A percentile compares a stretch with the other conserved stretches of the same genome.
Evolutionary conservation across 2,797 vertebrate species (phyloP).

Genomic region (Acrocephalus scirpaceus): DNA sequence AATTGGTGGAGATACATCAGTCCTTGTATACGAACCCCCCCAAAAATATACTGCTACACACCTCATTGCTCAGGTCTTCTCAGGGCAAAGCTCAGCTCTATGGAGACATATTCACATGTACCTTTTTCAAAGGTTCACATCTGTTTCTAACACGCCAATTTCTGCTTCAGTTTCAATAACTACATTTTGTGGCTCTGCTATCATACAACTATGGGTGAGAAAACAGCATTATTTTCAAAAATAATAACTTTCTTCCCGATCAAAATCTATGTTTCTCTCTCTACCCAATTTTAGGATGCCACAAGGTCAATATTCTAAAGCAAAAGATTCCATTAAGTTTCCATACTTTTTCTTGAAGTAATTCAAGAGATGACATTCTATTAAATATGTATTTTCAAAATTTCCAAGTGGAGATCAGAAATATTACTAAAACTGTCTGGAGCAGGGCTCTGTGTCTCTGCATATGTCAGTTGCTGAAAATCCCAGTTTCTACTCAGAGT

Average conservation of each 20-base stretch:
- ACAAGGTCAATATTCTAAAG: slow-evolving; percentile 3
- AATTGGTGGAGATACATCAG: background rate
- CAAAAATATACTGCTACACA: background rate
- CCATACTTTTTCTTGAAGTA: background rate
- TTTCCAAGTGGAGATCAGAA: background rate
- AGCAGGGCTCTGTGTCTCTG: background rate
- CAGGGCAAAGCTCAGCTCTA: background rate
- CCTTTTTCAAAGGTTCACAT: background rate
- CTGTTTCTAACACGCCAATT: background rate
- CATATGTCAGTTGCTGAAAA: background rate
- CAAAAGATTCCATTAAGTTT: background rate
- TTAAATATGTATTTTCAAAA: slow-evolving; percentile 1
- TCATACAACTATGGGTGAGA: background rate
- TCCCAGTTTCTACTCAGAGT: background rate
- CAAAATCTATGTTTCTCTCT: background rate
- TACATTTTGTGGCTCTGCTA: background rate
- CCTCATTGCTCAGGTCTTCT: background rate
- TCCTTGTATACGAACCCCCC: background rate
- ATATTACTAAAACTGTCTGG: background rate
- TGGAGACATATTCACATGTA: background rate
- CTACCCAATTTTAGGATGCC: background rate
- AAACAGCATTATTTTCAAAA: slow-evolving; percentile 16
- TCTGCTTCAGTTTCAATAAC: background rate
- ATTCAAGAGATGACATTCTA: background rate
- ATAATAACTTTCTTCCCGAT: background rate